Percentiles rank a stretch among this genome's conserved stretches.
phyloP scores from a whole-genome alignment of 2,113 vertebrate species.

The Copsychus sechellarum region DNA sequence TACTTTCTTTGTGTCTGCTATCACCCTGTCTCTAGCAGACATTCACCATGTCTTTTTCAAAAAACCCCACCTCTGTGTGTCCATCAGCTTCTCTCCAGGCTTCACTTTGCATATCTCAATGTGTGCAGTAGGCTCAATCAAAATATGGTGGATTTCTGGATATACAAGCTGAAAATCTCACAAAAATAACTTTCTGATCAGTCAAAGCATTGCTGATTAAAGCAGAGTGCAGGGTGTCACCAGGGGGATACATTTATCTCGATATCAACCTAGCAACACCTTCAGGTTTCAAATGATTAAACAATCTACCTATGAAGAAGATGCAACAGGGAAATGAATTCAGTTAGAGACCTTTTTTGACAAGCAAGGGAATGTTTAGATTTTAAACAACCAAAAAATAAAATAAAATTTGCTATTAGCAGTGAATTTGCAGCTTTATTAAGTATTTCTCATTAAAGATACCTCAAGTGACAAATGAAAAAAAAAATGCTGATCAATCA shows the following conservation, averaged over 20 bases:
- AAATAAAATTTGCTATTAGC: neutral
- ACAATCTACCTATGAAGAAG: neutral
- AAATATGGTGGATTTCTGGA: neutral
- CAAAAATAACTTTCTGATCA: neutral
- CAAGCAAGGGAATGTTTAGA: constrained; percentile 37
- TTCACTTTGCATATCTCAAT: neutral
- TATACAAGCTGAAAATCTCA: neutral
- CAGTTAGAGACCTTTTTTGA: constrained; percentile 53
- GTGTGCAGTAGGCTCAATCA: neutral
- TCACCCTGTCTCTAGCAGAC: neutral
- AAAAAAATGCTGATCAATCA: constrained; percentile 66
- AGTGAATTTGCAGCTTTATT: neutral
- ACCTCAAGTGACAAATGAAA: constrained; percentile 50
- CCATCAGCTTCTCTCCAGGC: neutral
- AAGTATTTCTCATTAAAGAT: constrained; percentile 40
- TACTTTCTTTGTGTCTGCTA: neutral
- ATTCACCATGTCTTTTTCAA: neutral
- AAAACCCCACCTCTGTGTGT: neutral
- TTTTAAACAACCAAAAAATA: constrained; percentile 18
- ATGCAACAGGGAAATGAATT: constrained; percentile 38
- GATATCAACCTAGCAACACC: neutral
- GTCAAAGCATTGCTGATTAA: neutral
- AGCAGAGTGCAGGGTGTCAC: neutral
- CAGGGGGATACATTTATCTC: constrained; percentile 33
- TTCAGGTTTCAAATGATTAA: constrained; percentile 6